Evolutionary conservation across 2,113 vertebrate genomes (phyloP).

Genomic region (Apodemus sylvaticus): DNA sequence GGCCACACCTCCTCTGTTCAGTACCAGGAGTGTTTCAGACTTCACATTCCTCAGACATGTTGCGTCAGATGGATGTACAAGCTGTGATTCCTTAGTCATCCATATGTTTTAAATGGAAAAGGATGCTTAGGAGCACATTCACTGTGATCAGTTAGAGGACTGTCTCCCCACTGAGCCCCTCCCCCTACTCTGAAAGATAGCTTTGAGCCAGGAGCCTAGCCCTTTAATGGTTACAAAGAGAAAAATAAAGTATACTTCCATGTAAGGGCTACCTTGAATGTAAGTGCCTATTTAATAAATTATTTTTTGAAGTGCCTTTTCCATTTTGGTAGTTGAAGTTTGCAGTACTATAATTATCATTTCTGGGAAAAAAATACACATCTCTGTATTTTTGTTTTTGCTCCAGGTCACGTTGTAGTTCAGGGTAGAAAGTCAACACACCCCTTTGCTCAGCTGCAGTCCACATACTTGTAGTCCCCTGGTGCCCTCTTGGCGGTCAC

Average conservation of each 20-base stretch:
- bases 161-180: background rate
- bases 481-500: slow-evolving; percentile 46
- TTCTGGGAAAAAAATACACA: slow-evolving; percentile 79
- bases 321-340: slow-evolving; percentile 77
- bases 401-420: slow-evolving; percentile 78
- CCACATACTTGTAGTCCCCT: slow-evolving; percentile 69
- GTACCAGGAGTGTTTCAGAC: background rate
- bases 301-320: slow-evolving; percentile 78
- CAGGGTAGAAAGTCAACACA: slow-evolving; percentile 74
- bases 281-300: slow-evolving; percentile 77
- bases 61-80: background rate
- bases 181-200: background rate
- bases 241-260: slow-evolving; percentile 58
- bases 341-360: slow-evolving; percentile 81
- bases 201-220: slow-evolving; percentile 33
- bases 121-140: background rate
- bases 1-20: background rate
- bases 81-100: background rate
- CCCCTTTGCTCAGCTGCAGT: slow-evolving; percentile 78
- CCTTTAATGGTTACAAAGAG: slow-evolving; percentile 44
- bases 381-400: slow-evolving; percentile 77
- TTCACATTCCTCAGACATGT: background rate
- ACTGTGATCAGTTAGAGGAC: background rate
- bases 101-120: slow-evolving; percentile 1
- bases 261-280: slow-evolving; percentile 77